Evolutionary conservation across 2,888 invertebrate species (phyloP).

Genomic region (Mechanitis messenoides): DNA sequence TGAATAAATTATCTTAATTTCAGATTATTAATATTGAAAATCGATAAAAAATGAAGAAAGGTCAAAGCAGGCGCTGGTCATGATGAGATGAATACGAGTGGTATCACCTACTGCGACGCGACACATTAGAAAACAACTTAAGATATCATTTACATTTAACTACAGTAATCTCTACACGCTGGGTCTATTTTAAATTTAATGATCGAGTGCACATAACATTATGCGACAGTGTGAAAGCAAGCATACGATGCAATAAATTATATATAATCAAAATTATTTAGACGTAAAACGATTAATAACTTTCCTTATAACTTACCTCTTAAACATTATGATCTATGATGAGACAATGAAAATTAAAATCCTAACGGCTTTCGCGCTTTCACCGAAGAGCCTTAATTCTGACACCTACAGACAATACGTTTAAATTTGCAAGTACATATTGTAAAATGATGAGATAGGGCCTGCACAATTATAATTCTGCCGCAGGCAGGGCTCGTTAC

Average conservation of each 20-base stretch:
- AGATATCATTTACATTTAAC: conserved; percentile 50
- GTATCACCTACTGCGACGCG: conserved; percentile 54
- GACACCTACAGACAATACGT: conserved; percentile 27
- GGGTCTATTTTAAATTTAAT: conserved; percentile 19
- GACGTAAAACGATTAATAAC: no score
- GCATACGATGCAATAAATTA: not conserved
- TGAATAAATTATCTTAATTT: conserved; percentile 51
- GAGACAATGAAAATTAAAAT: conserved; percentile 17
- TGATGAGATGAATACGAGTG: conserved; percentile 38
- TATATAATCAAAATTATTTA: no score
- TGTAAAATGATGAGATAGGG: conserved; percentile 29
- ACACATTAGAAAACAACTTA: conserved; percentile 56
- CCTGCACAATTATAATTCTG: conserved; percentile 55
- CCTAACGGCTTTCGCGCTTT: conserved; percentile 17
- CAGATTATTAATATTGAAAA: conserved; percentile 44
- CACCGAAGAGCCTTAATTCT: conserved; percentile 24
- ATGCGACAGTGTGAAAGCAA: not conserved
- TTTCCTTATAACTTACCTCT: not conserved
- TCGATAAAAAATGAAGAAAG: conserved; percentile 48
- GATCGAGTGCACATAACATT: conserved; percentile 11
- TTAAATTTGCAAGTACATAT: conserved; percentile 23
- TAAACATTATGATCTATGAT: not conserved
- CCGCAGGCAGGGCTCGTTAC: conserved; percentile 53
- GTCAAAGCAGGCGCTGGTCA: conserved; percentile 34
- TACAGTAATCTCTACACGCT: conserved; percentile 32